phyloP scores from a whole-genome alignment of 2,113 vertebrate genomes.

The Alligator sinensis region DNA sequence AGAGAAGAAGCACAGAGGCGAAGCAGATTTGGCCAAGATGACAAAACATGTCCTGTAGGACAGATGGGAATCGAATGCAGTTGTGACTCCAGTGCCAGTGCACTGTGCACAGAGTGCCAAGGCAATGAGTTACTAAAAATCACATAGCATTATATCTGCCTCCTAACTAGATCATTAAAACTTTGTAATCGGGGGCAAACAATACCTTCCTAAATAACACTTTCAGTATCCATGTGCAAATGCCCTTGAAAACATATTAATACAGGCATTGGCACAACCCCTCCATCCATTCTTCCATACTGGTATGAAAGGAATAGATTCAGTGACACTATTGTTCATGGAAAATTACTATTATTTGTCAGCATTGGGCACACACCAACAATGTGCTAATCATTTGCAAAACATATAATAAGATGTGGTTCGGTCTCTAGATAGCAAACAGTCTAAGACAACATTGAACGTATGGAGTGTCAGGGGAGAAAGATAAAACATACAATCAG shows the following conservation, averaged over 20 bases:
- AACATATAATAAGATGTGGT: background rate
- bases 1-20: background rate
- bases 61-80: background rate
- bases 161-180: background rate
- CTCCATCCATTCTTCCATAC: background rate
- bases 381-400: background rate
- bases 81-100: background rate
- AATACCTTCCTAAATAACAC: background rate
- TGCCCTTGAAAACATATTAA: background rate
- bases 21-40: background rate
- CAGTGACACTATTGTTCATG: background rate
- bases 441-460: background rate
- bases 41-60: background rate
- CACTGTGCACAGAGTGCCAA: background rate
- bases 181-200: background rate
- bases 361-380: background rate
- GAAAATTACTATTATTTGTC: slow-evolving; percentile 20
- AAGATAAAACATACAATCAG: background rate
- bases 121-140: background rate
- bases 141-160: background rate
- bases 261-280: background rate
- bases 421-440: background rate
- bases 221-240: background rate
- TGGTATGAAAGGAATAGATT: background rate
- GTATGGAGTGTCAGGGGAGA: background rate